phyloP scores from a whole-genome alignment of 2,113 vertebrate genomes.

The Struthio camelus region DNA sequence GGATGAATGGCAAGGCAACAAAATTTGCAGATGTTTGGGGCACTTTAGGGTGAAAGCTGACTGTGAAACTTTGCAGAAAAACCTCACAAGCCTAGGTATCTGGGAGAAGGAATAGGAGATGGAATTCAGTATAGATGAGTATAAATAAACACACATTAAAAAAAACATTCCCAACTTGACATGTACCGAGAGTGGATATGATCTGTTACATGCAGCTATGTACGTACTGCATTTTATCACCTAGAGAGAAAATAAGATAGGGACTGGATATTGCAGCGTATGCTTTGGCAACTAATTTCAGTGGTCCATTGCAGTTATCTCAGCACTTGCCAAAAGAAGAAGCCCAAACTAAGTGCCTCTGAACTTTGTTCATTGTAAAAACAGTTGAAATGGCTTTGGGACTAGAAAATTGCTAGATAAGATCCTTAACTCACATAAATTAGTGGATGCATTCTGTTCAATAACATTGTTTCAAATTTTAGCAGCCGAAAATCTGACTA shows the following conservation, averaged over 20 bases:
- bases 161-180: background rate
- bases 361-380: background rate
- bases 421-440: background rate
- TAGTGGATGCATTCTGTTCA: background rate
- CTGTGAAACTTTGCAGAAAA: background rate
- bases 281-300: background rate
- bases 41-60: background rate
- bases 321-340: background rate
- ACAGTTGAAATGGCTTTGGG: background rate
- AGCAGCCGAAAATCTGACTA: background rate
- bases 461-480: background rate
- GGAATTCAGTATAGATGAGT: background rate
- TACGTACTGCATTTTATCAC: background rate
- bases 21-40: background rate
- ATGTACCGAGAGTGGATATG: background rate
- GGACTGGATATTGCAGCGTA: background rate
- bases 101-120: background rate
- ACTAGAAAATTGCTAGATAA: background rate
- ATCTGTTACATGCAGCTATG: background rate
- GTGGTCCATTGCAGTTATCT: background rate
- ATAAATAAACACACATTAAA: fast-evolving
- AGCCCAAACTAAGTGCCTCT: background rate
- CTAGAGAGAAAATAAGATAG: background rate
- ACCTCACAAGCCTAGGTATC: background rate
- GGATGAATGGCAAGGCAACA: background rate